Conservation (phyloP, 2,113 vertebrate genomes). For the Catagonus wagneri region DNA sequence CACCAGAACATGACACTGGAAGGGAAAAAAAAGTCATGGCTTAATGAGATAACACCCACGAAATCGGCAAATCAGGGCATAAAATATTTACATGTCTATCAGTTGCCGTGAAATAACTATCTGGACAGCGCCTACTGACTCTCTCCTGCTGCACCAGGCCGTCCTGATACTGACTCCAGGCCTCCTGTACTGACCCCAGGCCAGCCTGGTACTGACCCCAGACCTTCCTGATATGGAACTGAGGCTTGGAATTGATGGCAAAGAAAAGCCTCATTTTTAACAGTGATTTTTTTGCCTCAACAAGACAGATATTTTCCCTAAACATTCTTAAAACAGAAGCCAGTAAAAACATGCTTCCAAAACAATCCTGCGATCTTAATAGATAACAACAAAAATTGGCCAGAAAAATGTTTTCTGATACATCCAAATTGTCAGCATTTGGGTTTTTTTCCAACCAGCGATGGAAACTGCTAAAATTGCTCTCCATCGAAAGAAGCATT, state of each 20-base stretch:
- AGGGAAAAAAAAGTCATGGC: not conserved
- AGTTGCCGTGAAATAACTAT: not conserved
- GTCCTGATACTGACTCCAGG: not conserved
- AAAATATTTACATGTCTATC: not conserved
- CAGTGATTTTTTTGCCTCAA: not conserved
- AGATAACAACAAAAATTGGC: not conserved
- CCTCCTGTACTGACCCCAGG: not conserved
- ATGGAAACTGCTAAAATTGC: accelerated
- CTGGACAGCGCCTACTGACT: not conserved
- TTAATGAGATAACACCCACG: not conserved
- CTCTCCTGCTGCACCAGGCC: no score
- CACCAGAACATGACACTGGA: not conserved
- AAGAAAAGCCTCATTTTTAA: not conserved
- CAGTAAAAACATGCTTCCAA: not conserved
- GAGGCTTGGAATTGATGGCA: not conserved
- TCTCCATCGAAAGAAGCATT: accelerated
- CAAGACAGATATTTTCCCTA: not conserved
- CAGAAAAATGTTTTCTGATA: not conserved
- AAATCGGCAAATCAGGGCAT: not conserved
- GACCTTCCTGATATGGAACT: no score
- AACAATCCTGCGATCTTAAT: not conserved
- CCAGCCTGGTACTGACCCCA: not conserved
- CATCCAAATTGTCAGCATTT: not conserved
- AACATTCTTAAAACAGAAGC: not conserved
- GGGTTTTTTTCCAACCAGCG: not conserved